A percentile compares a stretch with the other conserved stretches of the same genome.
Evolutionary conservation across 2,113 vertebrate species (phyloP).

Genomic region (Sakesphorus luctuosus): DNA sequence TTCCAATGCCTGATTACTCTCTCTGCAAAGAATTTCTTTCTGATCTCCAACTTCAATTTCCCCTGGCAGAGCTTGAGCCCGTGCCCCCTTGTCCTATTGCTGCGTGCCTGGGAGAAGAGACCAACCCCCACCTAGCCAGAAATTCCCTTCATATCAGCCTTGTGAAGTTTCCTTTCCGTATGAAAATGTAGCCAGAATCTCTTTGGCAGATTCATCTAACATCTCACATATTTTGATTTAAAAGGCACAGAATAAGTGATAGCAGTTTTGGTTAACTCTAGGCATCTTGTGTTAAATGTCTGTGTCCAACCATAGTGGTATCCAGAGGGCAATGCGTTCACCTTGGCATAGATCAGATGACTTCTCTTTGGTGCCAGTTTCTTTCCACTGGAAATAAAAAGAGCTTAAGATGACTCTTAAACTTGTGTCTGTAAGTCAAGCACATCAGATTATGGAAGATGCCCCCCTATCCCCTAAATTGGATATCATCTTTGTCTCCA

Average conservation of each 20-base stretch:
- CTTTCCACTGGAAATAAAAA: not conserved
- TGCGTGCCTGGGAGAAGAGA: no score
- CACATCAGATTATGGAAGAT: not conserved
- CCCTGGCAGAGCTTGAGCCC: no score
- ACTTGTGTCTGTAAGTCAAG: not conserved
- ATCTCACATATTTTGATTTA: not conserved
- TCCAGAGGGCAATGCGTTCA: not conserved
- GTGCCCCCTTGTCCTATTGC: no score
- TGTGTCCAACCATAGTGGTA: not conserved
- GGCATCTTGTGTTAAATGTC: not conserved
- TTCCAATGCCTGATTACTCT: no score
- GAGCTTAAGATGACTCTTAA: not conserved
- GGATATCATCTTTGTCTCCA: not conserved
- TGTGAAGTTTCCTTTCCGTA: not conserved
- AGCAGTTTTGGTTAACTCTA: not conserved
- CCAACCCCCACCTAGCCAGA: no score
- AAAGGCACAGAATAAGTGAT: not conserved
- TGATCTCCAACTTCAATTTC: no score
- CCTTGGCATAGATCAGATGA: not conserved
- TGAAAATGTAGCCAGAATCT: not conserved
- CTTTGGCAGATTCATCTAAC: not conserved
- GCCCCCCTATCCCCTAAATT: rapidly evolving
- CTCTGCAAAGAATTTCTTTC: no score
- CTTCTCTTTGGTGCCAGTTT: not conserved
- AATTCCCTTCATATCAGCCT: not conserved